Evolutionary conservation across 2,888 invertebrate species (phyloP).

Genomic region (Bellardia bayeri): DNA sequence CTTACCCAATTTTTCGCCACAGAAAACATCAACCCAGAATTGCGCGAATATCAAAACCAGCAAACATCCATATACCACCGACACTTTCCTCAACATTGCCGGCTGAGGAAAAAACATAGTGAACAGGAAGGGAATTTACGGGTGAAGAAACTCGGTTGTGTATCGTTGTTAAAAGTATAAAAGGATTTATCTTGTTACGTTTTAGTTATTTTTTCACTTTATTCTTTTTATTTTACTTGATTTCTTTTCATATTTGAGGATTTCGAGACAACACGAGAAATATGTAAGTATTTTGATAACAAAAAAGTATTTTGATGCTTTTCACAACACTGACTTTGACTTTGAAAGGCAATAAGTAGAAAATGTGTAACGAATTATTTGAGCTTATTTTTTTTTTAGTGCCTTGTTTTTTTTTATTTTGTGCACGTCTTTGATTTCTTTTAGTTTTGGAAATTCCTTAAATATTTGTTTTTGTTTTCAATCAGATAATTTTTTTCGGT

Average conservation of each 20-base stretch:
- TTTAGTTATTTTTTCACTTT: constrained; percentile 14
- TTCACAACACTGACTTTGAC: constrained; percentile 44
- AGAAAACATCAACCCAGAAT: constrained; percentile 76
- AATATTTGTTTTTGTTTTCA: background rate
- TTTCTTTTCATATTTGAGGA: constrained; percentile 26
- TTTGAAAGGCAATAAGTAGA: constrained; percentile 31
- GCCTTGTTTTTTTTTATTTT: background rate
- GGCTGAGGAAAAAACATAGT: constrained; percentile 51
- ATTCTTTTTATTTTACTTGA: background rate
- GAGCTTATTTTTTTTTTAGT: constrained; percentile 29
- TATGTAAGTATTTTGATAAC: constrained; percentile 4
- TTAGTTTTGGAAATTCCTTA: constrained; percentile 23
- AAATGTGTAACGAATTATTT: constrained; percentile 56
- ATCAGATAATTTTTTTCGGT: constrained; percentile 30
- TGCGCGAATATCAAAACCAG: constrained; percentile 76
- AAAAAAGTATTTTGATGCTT: constrained; percentile 9
- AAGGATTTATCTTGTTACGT: constrained; percentile 38
- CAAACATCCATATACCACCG: constrained; percentile 62
- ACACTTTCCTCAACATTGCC: constrained; percentile 67
- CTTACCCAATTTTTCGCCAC: constrained; percentile 82
- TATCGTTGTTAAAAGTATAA: constrained; percentile 33
- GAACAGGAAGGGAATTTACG: constrained; percentile 28
- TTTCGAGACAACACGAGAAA: constrained; percentile 13
- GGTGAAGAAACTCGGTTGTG: constrained; percentile 34
- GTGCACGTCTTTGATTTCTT: constrained; percentile 20